Conservation (phyloP, 2,797 vertebrate genomes). For the Poecilia wingei region DNA sequence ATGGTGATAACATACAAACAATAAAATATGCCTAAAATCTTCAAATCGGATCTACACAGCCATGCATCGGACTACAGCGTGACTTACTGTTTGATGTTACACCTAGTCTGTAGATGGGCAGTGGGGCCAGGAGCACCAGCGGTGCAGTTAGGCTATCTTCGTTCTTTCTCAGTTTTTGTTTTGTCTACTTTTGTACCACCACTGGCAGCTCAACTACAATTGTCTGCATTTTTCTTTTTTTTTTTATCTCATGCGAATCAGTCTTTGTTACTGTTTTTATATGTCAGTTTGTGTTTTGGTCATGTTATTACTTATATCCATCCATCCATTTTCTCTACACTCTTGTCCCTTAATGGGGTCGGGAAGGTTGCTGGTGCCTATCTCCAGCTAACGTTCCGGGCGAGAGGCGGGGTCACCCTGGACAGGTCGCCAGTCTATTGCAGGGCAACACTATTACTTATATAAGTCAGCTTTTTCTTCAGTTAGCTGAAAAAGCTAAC, state of each 20-base stretch:
- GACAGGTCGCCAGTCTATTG: no score
- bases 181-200: not conserved
- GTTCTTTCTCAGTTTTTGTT: not conserved
- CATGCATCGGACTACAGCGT: not conserved
- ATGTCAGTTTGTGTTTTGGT: not conserved
- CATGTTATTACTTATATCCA: no score
- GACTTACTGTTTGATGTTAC: no score
- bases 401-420: no score
- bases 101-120: not conserved
- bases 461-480: no score
- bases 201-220: not conserved
- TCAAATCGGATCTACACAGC: not conserved
- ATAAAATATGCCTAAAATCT: slow-evolving; percentile 11
- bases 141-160: not conserved
- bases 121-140: not conserved
- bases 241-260: not conserved
- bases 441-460: no score
- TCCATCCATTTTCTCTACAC: no score
- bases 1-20: slow-evolving; percentile 18
- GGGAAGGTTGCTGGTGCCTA: no score
- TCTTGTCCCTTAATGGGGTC: no score
- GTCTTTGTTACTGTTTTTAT: not conserved
- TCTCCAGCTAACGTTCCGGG: no score
- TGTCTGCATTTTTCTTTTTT: not conserved
- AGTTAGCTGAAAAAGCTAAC: no score